Conservation (phyloP, 1,140 invertebrate species). For the Manduca sexta region DNA sequence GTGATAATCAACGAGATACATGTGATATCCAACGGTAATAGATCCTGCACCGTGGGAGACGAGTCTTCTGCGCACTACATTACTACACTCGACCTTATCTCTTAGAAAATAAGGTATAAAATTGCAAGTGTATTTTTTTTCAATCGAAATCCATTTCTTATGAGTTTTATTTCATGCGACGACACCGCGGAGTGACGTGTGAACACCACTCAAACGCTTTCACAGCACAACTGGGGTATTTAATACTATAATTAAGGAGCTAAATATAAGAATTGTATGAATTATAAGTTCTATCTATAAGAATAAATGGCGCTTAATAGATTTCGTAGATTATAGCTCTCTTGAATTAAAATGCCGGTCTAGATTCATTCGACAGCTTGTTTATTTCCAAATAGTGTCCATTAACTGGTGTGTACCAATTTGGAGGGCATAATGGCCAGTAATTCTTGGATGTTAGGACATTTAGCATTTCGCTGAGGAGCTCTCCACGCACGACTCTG, state of each 20-base stretch:
- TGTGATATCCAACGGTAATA: slow-evolving; percentile 27
- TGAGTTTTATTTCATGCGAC: slow-evolving; percentile 39
- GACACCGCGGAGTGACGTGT: slow-evolving; percentile 44
- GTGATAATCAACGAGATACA: background rate
- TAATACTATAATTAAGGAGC: background rate
- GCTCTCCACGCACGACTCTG: too few species aligned
- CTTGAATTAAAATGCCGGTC: too few species aligned
- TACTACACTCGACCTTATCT: background rate
- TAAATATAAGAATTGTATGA: too few species aligned
- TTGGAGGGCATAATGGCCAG: too few species aligned
- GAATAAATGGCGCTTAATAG: too few species aligned
- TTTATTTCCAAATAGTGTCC: too few species aligned
- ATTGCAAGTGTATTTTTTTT: background rate
- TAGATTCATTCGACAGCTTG: too few species aligned
- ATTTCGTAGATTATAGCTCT: too few species aligned
- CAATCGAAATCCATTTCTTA: background rate
- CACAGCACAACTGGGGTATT: slow-evolving; percentile 23
- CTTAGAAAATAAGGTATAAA: slow-evolving; percentile 2
- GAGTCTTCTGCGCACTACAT: background rate
- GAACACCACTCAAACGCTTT: slow-evolving; percentile 35
- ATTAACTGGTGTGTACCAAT: too few species aligned
- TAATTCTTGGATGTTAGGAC: too few species aligned
- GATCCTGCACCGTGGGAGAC: slow-evolving; percentile 36
- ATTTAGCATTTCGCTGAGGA: too few species aligned
- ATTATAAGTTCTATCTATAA: too few species aligned